A percentile compares a stretch with the other conserved stretches of the same genome.
Evolutionary conservation across 2,113 vertebrate genomes (phyloP).

Genomic region (Silurus asotus): DNA sequence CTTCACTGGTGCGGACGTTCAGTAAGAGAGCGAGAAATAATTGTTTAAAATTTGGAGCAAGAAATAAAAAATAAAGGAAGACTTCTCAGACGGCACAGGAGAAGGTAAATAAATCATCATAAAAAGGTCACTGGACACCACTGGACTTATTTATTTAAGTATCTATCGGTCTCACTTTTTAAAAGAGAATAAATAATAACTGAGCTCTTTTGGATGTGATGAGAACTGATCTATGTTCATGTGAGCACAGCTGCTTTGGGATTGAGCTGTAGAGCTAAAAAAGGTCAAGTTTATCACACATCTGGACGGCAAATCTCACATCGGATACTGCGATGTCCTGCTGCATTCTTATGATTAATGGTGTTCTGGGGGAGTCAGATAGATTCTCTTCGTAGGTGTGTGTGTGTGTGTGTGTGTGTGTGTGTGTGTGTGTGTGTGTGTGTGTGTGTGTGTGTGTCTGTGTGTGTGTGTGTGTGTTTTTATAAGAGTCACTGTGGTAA

Average conservation of each 20-base stretch:
- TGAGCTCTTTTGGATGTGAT: background rate
- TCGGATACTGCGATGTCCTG: constrained; percentile 23
- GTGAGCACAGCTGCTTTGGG: background rate
- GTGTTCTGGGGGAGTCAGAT: constrained; percentile 24
- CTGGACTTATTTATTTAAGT: background rate
- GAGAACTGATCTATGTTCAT: background rate
- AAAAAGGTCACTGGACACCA: background rate
- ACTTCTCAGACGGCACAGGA: background rate
- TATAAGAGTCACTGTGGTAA: constrained; percentile 35
- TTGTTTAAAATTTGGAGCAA: too few relatives aligned
- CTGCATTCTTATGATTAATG: constrained; percentile 43
- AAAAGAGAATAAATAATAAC: background rate
- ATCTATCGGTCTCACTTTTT: background rate
- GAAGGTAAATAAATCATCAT: background rate
- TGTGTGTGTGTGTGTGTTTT: background rate
- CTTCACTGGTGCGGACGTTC: background rate
- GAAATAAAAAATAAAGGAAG: background rate
- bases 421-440: too few relatives aligned
- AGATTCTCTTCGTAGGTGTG: background rate
- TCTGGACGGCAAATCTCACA: constrained; percentile 33
- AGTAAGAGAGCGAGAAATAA: background rate
- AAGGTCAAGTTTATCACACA: constrained; percentile 20
- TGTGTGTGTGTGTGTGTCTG: too few relatives aligned
- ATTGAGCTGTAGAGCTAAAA: background rate
- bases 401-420: too few relatives aligned